Evolutionary conservation across 2,797 vertebrate genomes (phyloP).

Genomic region (Psittacula derbiana): DNA sequence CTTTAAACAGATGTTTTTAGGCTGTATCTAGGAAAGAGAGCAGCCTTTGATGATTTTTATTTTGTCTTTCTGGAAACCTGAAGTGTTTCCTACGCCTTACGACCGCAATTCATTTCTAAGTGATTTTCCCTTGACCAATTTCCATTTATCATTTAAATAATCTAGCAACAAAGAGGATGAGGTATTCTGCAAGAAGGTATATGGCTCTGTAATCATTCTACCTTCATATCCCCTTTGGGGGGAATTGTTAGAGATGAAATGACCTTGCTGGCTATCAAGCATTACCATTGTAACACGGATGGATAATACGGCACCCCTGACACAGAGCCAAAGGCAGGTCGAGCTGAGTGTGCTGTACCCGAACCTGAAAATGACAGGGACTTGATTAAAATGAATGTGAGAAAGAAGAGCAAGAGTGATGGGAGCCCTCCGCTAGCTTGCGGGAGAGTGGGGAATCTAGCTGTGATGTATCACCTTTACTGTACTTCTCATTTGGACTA

Average conservation of each 20-base stretch:
- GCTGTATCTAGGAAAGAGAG: background rate
- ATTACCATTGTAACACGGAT: slow-evolving; percentile 13
- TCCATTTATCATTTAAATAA: slow-evolving; percentile 68
- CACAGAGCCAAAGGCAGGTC: slow-evolving; percentile 54
- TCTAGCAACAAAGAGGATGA: slow-evolving; percentile 61
- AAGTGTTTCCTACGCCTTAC: slow-evolving; percentile 48
- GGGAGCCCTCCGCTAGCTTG: background rate
- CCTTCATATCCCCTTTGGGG: slow-evolving; percentile 56
- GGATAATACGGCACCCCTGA: slow-evolving; percentile 57
- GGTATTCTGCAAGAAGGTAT: slow-evolving; percentile 40
- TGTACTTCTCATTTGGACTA: slow-evolving; percentile 22
- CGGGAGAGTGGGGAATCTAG: background rate
- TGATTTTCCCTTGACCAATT: slow-evolving; percentile 53
- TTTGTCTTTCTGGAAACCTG: slow-evolving; percentile 57
- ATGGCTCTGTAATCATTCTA: slow-evolving; percentile 58
- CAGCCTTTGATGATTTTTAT: slow-evolving; percentile 48
- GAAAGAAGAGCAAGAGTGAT: slow-evolving; percentile 44
- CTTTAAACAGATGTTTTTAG: background rate
- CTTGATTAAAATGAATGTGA: slow-evolving; percentile 64
- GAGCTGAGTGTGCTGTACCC: slow-evolving; percentile 20
- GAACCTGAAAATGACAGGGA: slow-evolving; percentile 35
- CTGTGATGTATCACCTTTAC: slow-evolving; percentile 5
- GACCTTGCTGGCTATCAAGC: slow-evolving; percentile 54
- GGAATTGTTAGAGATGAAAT: slow-evolving; percentile 57
- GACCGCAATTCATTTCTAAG: slow-evolving; percentile 55